A percentile compares a stretch with the other conserved stretches of the same genome.
Conservation (phyloP, 2,113 vertebrate species). For the Myotis brandtii region DNA sequence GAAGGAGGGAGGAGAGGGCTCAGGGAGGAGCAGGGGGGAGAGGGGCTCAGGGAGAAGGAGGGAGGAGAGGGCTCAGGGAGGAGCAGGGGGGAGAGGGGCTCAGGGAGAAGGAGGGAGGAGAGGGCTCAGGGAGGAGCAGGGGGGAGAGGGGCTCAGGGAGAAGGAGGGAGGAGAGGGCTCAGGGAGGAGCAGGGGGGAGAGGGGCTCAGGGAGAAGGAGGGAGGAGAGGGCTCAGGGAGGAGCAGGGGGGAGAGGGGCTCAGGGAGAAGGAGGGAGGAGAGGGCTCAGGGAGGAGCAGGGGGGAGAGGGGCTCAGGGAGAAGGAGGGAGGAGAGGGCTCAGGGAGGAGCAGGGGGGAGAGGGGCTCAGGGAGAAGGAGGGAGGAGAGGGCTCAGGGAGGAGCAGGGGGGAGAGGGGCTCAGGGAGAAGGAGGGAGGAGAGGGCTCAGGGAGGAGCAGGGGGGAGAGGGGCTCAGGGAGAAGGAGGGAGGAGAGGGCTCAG, state of each 20-base stretch:
- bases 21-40: not conserved
- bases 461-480: too few species aligned
- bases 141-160: not conserved
- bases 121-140: not conserved
- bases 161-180: too few species aligned
- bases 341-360: not conserved
- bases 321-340: not conserved
- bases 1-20: not conserved
- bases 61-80: too few species aligned
- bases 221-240: not conserved
- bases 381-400: too few species aligned
- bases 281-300: not conserved
- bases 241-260: not conserved
- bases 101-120: not conserved
- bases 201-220: too few species aligned
- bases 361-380: not conserved
- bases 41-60: not conserved
- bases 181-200: too few species aligned
- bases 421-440: not conserved
- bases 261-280: not conserved
- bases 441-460: too few species aligned
- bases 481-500: too few species aligned
- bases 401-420: too few species aligned
- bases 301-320: not conserved
- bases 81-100: not conserved